Evolutionary conservation across 2,888 invertebrate species (phyloP), one percentile per base, ranked within the genome.

Genomic region (Aleiodes alternator): DNA sequence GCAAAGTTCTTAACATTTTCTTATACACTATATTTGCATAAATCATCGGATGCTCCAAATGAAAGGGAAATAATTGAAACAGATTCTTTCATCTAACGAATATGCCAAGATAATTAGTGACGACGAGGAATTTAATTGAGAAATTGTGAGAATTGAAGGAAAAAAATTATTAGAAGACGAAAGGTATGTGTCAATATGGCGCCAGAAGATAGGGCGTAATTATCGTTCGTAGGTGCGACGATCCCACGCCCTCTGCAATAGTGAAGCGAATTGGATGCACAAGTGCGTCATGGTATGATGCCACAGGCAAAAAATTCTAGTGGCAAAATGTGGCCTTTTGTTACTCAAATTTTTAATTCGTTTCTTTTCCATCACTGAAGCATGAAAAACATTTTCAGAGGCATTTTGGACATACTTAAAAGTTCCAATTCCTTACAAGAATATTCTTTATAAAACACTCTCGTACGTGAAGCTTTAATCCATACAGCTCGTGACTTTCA

Each of bases 201-300:
- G 59, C 53, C 57, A 74, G 72, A 72, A 59, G 76, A 78, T 77
- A 74, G 75, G 78, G 71, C 75, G 79, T 79, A 79, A 78, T 78
- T 78, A 79, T 74, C 73, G 56, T 66, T 69, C 74, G 68, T 78
- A 76, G 79, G 78, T 78, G 79, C 78, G 75, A 72, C 74, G 69
- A 77, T 79, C 79, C 76, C 72, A 75, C 76, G 72, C 66, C 70
- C 64, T 69, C 55, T 55, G 23, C 57, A 55, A 38, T 43, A 16
- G 56, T 12, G 31, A 29, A 71, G 23, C 70, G 59, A 71, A 57
- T 70, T 57, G 48, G 43, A 70, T 29, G 43, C 57, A 57, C 43
- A 70, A 50, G 48, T 72, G 23, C 14, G 23, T 43, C 48, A 38
- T 23, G 14, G n/a, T 38, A 31, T 73, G 75, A 78, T 75, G 76